phyloP scores from a whole-genome alignment of 2,888 invertebrate species.

The Syritta pipiens region DNA sequence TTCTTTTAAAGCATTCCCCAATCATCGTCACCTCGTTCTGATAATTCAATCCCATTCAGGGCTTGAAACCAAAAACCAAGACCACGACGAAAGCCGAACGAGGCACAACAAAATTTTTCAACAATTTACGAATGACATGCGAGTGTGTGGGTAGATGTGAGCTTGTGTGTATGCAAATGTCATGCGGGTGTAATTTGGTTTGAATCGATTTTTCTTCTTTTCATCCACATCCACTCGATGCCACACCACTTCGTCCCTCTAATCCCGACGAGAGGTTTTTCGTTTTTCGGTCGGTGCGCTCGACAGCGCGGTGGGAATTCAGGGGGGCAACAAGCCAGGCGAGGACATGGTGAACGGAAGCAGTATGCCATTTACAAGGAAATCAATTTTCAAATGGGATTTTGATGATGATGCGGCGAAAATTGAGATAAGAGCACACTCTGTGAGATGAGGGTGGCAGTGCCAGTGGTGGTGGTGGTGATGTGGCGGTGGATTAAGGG shows the following conservation, averaged over 20 bases:
- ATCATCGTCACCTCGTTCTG: slow-evolving; percentile 67
- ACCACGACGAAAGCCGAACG: background rate
- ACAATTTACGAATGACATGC: background rate
- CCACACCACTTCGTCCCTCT: slow-evolving; percentile 10
- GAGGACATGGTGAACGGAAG: slow-evolving; percentile 60
- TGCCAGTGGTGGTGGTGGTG: background rate
- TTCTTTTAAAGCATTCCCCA: slow-evolving; percentile 52
- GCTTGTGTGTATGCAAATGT: slow-evolving; percentile 57
- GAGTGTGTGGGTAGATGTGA: background rate
- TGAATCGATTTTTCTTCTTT: slow-evolving; percentile 59
- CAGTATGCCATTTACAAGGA: slow-evolving; percentile 67
- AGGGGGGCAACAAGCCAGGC: slow-evolving; percentile 12
- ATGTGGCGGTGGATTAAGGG: slow-evolving; percentile 10
- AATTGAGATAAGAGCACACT: slow-evolving; percentile 57
- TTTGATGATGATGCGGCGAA: slow-evolving; percentile 66
- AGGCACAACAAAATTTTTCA: slow-evolving; percentile 10
- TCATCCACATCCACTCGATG: too few species aligned
- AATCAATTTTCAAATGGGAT: slow-evolving; percentile 67
- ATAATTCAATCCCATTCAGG: slow-evolving; percentile 65
- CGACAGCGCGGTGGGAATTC: background rate
- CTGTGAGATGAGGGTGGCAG: background rate
- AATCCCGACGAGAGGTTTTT: slow-evolving; percentile 20
- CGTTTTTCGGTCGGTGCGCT: background rate
- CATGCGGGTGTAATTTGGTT: slow-evolving; percentile 65
- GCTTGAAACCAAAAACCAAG: background rate